Percentiles rank a stretch among this genome's conserved stretches.
Conservation (phyloP, 37 sponge, comb jelly and placozoan species). For the Aplysina aerophoba region DNA sequence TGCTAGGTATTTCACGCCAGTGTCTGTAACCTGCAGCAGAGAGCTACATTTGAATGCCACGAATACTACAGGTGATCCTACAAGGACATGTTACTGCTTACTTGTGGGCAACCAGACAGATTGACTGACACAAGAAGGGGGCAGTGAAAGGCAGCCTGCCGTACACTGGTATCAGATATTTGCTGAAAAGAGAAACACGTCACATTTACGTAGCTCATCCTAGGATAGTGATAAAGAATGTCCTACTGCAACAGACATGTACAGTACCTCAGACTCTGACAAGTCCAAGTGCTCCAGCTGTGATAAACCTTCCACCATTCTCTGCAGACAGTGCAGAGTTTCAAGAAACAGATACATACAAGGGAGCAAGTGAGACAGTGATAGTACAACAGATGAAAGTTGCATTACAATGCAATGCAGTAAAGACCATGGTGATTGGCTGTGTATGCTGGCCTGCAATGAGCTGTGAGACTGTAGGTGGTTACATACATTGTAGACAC, state of each 20-base stretch:
- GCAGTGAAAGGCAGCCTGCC: conserved; percentile 77
- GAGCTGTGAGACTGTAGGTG: too few species aligned
- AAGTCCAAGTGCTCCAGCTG: conserved; percentile 77
- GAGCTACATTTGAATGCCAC: not conserved
- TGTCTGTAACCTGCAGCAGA: conserved; percentile 76
- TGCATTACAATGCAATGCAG: too few species aligned
- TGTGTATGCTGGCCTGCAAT: too few species aligned
- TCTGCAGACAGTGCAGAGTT: conserved; percentile 40
- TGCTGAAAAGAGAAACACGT: conserved; percentile 14
- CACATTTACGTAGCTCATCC: too few species aligned
- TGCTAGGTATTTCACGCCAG: conserved; percentile 66
- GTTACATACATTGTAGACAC: too few species aligned
- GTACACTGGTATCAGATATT: conserved; percentile 69
- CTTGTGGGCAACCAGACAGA: conserved; percentile 63
- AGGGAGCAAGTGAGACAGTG: not conserved
- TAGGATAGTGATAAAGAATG: too few species aligned
- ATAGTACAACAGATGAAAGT: too few species aligned
- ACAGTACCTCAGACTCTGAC: conserved; percentile 74
- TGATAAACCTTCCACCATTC: conserved; percentile 53
- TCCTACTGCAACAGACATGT: not conserved
- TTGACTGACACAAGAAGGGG: conserved; percentile 49
- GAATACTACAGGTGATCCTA: not conserved
- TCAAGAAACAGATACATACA: not conserved
- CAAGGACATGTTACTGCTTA: conserved; percentile 2
- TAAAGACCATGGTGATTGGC: too few species aligned